phyloP scores from a whole-genome alignment of 1,140 invertebrate genomes.

The Trachelipus rathkii region DNA sequence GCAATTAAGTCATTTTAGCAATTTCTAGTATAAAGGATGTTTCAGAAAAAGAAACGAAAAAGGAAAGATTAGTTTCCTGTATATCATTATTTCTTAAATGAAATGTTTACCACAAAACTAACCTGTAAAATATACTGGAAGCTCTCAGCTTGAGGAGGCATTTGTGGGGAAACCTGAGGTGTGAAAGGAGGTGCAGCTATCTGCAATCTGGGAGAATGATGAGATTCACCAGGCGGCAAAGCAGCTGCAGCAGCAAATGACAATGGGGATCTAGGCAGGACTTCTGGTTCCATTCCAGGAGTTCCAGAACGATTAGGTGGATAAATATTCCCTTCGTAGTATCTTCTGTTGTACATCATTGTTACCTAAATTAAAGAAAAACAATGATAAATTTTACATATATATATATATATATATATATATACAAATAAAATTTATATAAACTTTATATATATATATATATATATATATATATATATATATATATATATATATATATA shows the following conservation, averaged over 20 bases:
- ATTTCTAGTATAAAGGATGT: no score
- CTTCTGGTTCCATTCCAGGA: slow-evolving; percentile 29
- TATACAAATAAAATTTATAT: no score
- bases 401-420: background rate
- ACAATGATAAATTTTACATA: no score
- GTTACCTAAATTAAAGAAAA: slow-evolving; percentile 24
- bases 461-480: background rate
- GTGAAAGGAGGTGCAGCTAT: slow-evolving; percentile 66
- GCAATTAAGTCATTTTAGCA: no score
- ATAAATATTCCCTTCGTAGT: slow-evolving; percentile 33
- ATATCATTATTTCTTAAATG: background rate
- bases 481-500: no score
- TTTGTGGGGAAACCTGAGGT: slow-evolving; percentile 56
- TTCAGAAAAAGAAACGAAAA: no score
- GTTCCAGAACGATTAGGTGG: slow-evolving; percentile 33
- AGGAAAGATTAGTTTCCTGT: no score
- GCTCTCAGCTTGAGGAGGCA: slow-evolving; percentile 68
- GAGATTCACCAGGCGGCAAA: slow-evolving; percentile 43
- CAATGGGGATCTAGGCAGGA: slow-evolving; percentile 30
- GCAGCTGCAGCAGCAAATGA: slow-evolving; percentile 22
- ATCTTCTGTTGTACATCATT: slow-evolving; percentile 34
- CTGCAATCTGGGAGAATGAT: slow-evolving; percentile 57
- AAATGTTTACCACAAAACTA: slow-evolving; percentile 34
- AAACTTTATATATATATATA: background rate
- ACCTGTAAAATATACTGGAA: slow-evolving; percentile 69